These are phyloP conservation scores for Columba guinea DNA, from an alignment of 2,797 vertebrate genomes.

Conservation along the genomic window DNA sequence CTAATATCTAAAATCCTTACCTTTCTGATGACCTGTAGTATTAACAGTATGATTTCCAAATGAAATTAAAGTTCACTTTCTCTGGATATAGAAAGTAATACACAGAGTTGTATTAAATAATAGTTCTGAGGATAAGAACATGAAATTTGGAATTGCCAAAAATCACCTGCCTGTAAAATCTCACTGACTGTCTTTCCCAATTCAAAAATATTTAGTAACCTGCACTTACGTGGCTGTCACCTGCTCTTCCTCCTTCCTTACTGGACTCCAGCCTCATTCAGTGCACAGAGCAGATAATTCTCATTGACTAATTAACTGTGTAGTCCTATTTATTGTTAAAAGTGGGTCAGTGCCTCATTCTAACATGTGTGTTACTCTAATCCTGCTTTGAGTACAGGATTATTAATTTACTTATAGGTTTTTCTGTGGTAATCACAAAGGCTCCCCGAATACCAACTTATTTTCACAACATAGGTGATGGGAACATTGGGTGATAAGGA, in stretches of 20 bases:
- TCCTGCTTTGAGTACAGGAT: slow-evolving; percentile 54
- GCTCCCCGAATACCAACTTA: neutral
- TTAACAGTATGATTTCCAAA: neutral
- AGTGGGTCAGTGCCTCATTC: slow-evolving; percentile 66
- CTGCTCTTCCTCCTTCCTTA: neutral
- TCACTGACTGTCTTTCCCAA: neutral
- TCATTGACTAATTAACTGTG: slow-evolving; percentile 61
- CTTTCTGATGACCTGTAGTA: neutral
- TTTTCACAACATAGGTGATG: neutral
- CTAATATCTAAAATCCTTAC: neutral
- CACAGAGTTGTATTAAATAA: neutral
- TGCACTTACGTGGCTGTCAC: neutral
- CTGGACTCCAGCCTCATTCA: neutral
- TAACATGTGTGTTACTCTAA: slow-evolving; percentile 44
- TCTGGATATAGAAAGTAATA: neutral
- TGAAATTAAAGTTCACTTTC: neutral
- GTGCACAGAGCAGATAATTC: slow-evolving; percentile 11
- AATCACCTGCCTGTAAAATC: neutral
- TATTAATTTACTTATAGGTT: slow-evolving; percentile 61
- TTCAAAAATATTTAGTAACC: neutral
- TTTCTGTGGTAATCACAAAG: slow-evolving; percentile 38
- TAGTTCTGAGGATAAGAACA: neutral
- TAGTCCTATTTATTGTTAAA: slow-evolving; percentile 61
- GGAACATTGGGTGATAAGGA: neutral
- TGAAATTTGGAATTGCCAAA: neutral